These are phyloP conservation scores for Anabas testudineus DNA, from an alignment of 2,797 vertebrate species.

Conservation along the genomic window DNA sequence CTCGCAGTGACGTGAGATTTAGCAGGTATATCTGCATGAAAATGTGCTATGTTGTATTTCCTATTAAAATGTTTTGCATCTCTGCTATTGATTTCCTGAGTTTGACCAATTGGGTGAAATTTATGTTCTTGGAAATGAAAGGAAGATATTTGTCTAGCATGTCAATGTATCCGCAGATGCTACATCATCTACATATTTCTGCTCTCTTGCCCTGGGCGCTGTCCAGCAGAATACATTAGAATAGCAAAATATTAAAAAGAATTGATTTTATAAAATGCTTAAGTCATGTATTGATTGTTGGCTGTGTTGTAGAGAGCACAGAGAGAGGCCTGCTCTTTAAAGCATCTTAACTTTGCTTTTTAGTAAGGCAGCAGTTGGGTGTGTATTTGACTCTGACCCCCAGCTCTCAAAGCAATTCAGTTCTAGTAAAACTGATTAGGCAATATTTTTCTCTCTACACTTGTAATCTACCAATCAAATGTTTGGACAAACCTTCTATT, in stretches of 20 bases:
- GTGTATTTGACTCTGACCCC: neutral
- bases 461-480: too few relatives aligned
- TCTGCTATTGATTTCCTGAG: conserved; percentile 15
- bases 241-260: conserved; percentile 86
- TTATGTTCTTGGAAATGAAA: conserved; percentile 12
- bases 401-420: neutral
- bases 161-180: conserved; percentile 11
- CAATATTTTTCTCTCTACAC: too few relatives aligned
- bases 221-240: conserved; percentile 84
- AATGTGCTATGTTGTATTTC: conserved; percentile 9
- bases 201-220: conserved; percentile 64
- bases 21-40: neutral
- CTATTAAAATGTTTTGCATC: conserved; percentile 18
- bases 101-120: conserved; percentile 23
- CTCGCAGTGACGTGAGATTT: neutral
- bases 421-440: neutral
- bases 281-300: conserved; percentile 87
- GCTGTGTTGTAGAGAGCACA: conserved; percentile 83
- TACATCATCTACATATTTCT: conserved; percentile 79
- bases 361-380: conserved; percentile 9
- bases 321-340: conserved; percentile 74
- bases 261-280: conserved; percentile 90
- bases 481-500: too few relatives aligned
- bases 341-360: conserved; percentile 25
- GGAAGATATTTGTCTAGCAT: conserved; percentile 18